phyloP scores from a whole-genome alignment of 2,113 vertebrate species.

The Spizaetus ornatus region DNA sequence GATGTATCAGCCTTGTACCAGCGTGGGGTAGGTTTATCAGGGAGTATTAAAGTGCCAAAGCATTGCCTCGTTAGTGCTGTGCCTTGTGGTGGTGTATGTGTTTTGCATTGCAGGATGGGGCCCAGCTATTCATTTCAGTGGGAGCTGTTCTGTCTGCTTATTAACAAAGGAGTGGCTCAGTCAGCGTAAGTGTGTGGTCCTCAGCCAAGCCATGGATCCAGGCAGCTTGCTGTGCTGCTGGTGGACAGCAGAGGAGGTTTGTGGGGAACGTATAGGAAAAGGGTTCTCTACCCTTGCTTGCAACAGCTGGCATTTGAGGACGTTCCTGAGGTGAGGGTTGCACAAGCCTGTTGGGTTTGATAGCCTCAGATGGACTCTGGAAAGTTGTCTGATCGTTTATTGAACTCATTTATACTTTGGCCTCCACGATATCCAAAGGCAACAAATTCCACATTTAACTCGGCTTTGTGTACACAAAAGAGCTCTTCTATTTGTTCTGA shows the following conservation, averaged over 20 bases:
- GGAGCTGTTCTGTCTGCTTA: background rate
- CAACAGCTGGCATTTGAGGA: background rate
- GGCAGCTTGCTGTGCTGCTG: background rate
- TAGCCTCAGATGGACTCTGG: background rate
- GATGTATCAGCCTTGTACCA: background rate
- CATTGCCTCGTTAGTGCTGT: rapidly evolving
- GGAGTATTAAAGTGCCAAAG: background rate
- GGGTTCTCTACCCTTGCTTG: background rate
- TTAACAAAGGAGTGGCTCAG: background rate
- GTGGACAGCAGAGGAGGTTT: background rate
- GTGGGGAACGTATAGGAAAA: background rate
- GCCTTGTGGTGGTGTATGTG: background rate
- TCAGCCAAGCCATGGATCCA: background rate
- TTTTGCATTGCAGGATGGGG: background rate
- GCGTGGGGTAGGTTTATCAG: background rate
- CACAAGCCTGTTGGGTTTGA: background rate
- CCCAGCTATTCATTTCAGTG: background rate
- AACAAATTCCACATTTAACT: background rate
- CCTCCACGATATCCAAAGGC: background rate
- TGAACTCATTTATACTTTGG: background rate
- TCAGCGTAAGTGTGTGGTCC: background rate
- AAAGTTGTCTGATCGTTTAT: background rate
- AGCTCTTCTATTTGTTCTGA: background rate
- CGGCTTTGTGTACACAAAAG: background rate
- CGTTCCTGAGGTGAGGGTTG: background rate